These are phyloP conservation scores for Lasiurus borealis DNA, from an alignment of 2,113 vertebrate genomes.

Conservation along the genomic window DNA sequence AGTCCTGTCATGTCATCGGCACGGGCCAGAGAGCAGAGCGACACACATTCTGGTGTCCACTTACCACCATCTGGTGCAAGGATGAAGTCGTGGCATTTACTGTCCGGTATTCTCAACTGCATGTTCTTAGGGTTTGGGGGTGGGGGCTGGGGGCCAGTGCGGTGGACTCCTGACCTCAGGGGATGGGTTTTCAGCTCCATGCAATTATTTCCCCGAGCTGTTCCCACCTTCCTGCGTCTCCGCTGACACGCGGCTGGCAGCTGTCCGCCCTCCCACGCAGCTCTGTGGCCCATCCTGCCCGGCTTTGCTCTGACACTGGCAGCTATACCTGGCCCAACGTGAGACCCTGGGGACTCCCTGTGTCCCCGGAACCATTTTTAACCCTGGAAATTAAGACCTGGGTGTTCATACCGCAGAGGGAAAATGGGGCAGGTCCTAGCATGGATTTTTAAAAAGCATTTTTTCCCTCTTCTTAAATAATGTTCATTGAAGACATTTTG, in stretches of 20 bases:
- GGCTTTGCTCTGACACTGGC: not conserved
- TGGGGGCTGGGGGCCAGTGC: not conserved
- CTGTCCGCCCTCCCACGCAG: not conserved
- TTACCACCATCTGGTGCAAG: not conserved
- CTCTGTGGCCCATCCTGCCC: not conserved
- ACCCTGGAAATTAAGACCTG: not conserved
- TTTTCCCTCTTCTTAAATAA: slow-evolving; percentile 21
- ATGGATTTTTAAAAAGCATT: slow-evolving; percentile 5
- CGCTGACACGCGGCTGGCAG: not conserved
- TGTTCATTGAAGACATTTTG: not conserved
- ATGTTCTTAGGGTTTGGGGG: not conserved
- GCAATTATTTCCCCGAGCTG: not conserved
- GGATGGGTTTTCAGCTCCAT: not conserved
- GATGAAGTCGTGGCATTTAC: not conserved
- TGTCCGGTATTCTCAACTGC: not conserved
- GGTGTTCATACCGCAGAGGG: not conserved
- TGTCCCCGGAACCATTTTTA: not conserved
- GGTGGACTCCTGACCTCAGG: not conserved
- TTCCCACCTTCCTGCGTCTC: not conserved
- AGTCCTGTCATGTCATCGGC: not conserved
- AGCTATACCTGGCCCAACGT: not conserved
- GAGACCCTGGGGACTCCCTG: not conserved
- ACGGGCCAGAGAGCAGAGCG: not conserved
- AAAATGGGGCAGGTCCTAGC: not conserved
- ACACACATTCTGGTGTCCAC: not conserved